Conservation (phyloP, 2,113 vertebrate species). For the Triplophysa rosa region DNA sequence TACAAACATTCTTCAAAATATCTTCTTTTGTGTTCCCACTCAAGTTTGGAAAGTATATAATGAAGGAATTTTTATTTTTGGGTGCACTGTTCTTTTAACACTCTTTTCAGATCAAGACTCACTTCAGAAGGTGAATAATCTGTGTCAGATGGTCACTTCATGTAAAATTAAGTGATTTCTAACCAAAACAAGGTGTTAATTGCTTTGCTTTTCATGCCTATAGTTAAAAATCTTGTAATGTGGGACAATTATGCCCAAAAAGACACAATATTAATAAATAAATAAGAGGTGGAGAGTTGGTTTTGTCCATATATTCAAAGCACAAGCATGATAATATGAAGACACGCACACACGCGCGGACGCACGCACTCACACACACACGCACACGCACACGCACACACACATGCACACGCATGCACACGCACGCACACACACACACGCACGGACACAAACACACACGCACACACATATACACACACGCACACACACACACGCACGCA, state of each 20-base stretch:
- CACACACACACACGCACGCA: too few relatives aligned
- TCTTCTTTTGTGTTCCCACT: too few relatives aligned
- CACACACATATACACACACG: too few relatives aligned
- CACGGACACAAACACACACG: too few relatives aligned
- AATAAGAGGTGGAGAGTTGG: neutral
- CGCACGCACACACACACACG: too few relatives aligned
- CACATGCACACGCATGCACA: too few relatives aligned
- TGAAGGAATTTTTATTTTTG: too few relatives aligned
- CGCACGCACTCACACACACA: slow-evolving; percentile 12
- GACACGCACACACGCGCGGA: neutral
- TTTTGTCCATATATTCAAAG: neutral
- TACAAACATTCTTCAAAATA: too few relatives aligned
- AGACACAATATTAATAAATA: neutral
- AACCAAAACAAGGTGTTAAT: neutral
- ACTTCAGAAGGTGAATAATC: too few relatives aligned
- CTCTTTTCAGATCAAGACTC: too few relatives aligned
- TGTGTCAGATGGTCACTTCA: neutral
- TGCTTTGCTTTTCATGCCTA: neutral
- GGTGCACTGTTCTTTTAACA: too few relatives aligned
- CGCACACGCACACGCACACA: neutral
- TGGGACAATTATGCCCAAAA: neutral
- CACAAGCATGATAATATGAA: neutral
- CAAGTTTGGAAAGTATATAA: too few relatives aligned
- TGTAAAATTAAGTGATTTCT: neutral
- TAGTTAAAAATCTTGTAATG: neutral